Percentiles rank a stretch among this genome's conserved stretches.
phyloP scores from a whole-genome alignment of 2,113 vertebrate species.

The Siphamia tubifer region DNA sequence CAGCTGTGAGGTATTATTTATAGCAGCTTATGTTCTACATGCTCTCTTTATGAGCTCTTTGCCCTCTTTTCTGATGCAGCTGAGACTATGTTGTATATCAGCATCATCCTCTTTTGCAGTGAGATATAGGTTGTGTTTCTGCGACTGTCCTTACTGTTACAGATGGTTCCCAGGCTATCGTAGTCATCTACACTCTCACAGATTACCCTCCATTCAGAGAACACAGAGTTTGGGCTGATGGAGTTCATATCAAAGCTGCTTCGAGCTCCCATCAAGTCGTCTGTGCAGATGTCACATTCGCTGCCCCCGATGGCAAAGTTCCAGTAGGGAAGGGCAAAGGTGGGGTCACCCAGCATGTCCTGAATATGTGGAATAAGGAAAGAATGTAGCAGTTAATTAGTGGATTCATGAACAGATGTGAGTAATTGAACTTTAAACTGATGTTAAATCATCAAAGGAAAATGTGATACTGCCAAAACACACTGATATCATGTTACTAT shows the following conservation, averaged over 20 bases:
- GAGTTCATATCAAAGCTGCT: conserved; percentile 86
- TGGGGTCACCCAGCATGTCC: conserved; percentile 88
- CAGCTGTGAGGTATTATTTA: conserved; percentile 72
- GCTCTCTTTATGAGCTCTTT: conserved; percentile 67
- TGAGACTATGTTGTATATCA: conserved; percentile 38
- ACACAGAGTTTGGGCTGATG: conserved; percentile 90
- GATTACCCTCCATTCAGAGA: conserved; percentile 91
- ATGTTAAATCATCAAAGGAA: no score
- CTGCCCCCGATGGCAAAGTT: conserved; percentile 95
- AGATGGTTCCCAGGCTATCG: conserved; percentile 90
- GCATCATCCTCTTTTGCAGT: not conserved
- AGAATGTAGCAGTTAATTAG: not conserved
- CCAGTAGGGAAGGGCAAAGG: conserved; percentile 94
- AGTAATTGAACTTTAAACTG: not conserved
- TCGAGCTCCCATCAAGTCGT: conserved; percentile 91
- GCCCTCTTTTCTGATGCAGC: conserved; percentile 66
- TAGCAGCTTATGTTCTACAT: conserved; percentile 66
- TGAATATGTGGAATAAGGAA: conserved; percentile 35
- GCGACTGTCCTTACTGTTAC: conserved; percentile 87
- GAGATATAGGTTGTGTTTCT: not conserved
- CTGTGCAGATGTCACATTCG: conserved; percentile 90
- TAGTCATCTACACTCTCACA: conserved; percentile 93
- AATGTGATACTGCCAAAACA: no score
- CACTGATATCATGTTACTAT: no score
- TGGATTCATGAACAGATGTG: not conserved